A percentile compares a stretch with the other conserved stretches of the same genome.
Evolutionary conservation across 1,140 invertebrate species (phyloP).

Genomic region (Xylocopa sonorina): DNA sequence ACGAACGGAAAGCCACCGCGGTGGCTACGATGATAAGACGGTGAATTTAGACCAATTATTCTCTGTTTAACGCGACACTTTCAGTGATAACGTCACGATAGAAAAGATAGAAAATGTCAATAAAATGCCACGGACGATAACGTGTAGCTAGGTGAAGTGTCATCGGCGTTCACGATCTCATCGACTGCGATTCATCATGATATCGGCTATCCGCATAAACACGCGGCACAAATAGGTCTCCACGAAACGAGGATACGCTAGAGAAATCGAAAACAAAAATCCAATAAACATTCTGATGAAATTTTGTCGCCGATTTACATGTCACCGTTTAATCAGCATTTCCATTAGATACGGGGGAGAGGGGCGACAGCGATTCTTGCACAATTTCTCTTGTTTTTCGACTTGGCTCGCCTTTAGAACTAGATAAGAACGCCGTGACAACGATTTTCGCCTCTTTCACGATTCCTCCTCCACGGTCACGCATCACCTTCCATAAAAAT

Average conservation of each 20-base stretch:
- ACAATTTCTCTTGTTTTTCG: constrained; percentile 21
- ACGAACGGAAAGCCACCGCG: not conserved
- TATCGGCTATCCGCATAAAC: not conserved
- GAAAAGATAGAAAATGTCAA: not conserved
- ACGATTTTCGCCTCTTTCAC: not conserved
- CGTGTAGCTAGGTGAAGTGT: too few species aligned
- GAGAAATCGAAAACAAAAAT: too few species aligned
- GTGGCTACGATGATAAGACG: not conserved
- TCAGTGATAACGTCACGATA: not conserved
- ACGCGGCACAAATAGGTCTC: not conserved
- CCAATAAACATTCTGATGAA: constrained; percentile 29
- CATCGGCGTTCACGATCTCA: not conserved
- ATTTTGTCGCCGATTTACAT: constrained; percentile 21
- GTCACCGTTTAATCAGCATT: constrained; percentile 2
- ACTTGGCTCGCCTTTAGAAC: not conserved
- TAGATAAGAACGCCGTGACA: constrained; percentile 17
- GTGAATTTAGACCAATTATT: not conserved
- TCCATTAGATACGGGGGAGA: constrained; percentile 3
- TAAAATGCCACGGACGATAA: not conserved
- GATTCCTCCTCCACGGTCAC: too few species aligned
- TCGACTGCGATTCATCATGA: not conserved
- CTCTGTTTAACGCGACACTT: not conserved
- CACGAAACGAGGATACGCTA: not conserved
- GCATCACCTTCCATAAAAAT: too few species aligned
- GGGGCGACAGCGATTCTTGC: not conserved